These are phyloP conservation scores for Channa maculata DNA, from an alignment of 2,113 vertebrate genomes.

Conservation along the genomic window DNA sequence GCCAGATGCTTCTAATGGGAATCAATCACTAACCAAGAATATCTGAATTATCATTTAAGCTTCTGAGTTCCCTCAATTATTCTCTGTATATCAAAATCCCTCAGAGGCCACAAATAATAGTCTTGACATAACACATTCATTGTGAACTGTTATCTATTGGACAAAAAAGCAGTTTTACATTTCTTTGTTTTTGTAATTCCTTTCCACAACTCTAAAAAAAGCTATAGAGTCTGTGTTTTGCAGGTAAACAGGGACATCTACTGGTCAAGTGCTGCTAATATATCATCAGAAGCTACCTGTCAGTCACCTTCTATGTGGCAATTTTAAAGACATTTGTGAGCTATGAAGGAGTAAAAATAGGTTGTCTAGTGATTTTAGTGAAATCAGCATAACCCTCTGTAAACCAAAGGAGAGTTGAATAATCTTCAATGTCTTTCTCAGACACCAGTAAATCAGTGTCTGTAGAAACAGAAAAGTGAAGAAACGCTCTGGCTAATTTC, in stretches of 20 bases:
- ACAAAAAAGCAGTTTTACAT: neutral
- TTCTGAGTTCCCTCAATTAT: neutral
- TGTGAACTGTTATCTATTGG: neutral
- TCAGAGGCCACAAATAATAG: neutral
- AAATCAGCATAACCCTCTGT: neutral
- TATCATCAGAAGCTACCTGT: conserved; percentile 2
- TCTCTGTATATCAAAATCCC: neutral
- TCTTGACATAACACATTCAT: neutral
- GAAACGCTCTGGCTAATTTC: conserved; percentile 26
- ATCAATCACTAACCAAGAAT: conserved; percentile 13
- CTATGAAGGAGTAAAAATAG: too few relatives aligned
- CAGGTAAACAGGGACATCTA: conserved; percentile 61
- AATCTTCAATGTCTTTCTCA: neutral
- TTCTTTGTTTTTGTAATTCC: neutral
- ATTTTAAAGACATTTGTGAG: too few relatives aligned
- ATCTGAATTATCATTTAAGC: neutral
- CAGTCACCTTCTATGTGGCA: neutral
- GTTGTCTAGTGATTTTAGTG: neutral
- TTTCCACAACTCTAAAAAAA: neutral
- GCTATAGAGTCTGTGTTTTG: neutral
- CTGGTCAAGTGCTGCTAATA: conserved; percentile 20
- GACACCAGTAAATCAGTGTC: conserved; percentile 13
- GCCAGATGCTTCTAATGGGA: conserved; percentile 22
- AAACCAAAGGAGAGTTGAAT: conserved; percentile 1
- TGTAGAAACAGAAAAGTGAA: conserved; percentile 14